Conservation (phyloP, 2,113 vertebrate species). For the Tachuris rubrigastra region DNA sequence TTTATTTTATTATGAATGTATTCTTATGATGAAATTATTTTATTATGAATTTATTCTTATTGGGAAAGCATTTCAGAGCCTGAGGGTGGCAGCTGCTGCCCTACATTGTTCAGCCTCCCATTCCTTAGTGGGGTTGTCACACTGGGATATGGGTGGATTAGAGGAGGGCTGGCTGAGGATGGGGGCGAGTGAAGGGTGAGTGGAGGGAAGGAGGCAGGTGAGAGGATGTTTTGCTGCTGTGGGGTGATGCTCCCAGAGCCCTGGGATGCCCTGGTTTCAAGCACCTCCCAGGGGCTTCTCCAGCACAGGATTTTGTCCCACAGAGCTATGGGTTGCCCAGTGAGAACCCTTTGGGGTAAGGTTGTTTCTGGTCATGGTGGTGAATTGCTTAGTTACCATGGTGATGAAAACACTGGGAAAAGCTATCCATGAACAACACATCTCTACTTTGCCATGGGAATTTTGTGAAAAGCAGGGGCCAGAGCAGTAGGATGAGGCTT, state of each 20-base stretch:
- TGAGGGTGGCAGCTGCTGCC: neutral
- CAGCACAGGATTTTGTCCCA: neutral
- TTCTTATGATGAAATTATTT: neutral
- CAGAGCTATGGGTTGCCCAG: neutral
- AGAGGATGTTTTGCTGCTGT: neutral
- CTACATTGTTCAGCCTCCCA: neutral
- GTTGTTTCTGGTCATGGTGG: neutral
- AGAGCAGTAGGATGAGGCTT: fast-evolving
- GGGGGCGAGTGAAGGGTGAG: too few species aligned
- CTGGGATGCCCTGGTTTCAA: neutral
- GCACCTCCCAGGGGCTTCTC: neutral
- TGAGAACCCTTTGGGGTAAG: neutral
- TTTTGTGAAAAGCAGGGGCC: neutral
- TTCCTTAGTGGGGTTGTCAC: neutral
- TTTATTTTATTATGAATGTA: neutral
- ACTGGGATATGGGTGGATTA: fast-evolving
- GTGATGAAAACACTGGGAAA: neutral
- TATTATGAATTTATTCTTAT: neutral
- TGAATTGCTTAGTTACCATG: neutral
- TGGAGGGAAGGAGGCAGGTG: too few species aligned
- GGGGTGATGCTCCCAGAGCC: neutral
- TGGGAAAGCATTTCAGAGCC: neutral
- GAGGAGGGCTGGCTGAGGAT: neutral
- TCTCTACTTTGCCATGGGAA: neutral
- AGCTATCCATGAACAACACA: neutral